phyloP scores from a whole-genome alignment of 2,797 vertebrate species.

The Sylvia borin region DNA sequence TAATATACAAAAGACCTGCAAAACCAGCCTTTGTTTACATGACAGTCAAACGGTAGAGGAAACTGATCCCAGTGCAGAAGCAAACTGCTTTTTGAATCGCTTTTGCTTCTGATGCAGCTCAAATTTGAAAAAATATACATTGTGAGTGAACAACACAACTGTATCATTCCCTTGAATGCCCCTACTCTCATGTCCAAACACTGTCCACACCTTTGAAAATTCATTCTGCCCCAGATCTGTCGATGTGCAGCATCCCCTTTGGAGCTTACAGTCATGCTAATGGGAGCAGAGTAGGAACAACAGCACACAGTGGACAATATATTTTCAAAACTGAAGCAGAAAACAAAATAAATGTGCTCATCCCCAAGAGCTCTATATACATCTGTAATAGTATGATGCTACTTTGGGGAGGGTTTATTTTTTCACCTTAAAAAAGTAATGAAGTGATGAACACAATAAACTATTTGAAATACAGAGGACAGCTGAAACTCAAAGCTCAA shows the following conservation, averaged over 20 bases:
- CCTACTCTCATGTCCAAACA: not conserved
- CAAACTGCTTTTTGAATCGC: accelerated
- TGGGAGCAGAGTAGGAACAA: not conserved
- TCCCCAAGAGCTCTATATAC: not conserved
- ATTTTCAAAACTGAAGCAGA: not conserved
- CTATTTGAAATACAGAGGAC: not conserved
- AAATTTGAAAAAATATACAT: not conserved
- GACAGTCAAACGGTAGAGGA: not conserved
- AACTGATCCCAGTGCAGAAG: not conserved
- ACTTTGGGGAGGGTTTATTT: not conserved
- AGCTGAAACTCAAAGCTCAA: not conserved
- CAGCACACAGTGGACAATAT: not conserved
- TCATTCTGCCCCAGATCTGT: not conserved
- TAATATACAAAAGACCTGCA: not conserved
- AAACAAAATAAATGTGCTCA: not conserved
- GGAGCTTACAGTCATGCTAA: not conserved
- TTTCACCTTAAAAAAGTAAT: not conserved
- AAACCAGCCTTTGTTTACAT: not conserved
- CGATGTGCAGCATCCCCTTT: accelerated
- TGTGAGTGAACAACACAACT: accelerated
- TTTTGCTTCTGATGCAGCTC: not conserved
- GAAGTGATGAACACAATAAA: not conserved
- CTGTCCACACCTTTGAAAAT: not conserved
- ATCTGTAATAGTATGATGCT: not conserved
- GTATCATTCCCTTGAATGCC: too few relatives aligned